A percentile compares a stretch with the other conserved stretches of the same genome.
Conservation (phyloP, 2,113 vertebrate species). For the Cnemophilus loriae region DNA sequence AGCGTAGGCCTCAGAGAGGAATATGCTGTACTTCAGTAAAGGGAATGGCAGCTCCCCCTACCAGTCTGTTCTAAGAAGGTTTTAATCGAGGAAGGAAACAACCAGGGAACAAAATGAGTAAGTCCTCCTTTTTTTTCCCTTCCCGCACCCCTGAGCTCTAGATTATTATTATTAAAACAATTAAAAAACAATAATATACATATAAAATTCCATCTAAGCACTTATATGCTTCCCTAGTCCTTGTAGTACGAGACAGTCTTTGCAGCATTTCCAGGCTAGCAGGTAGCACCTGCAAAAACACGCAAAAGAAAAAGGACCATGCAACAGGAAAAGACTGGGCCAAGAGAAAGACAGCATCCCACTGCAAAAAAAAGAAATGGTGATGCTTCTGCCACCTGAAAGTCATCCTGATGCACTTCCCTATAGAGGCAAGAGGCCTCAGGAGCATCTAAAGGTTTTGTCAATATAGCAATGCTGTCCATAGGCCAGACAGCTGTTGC, state of each 20-base stretch:
- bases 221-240: not conserved
- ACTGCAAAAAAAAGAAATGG: not conserved
- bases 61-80: constrained; percentile 51
- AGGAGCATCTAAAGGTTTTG: constrained; percentile 67
- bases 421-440: constrained; percentile 59
- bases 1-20: constrained; percentile 45
- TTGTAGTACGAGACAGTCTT: constrained; percentile 14
- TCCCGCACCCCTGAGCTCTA: not conserved
- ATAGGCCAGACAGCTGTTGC: constrained; percentile 76
- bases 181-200: not conserved
- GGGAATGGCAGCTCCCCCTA: constrained; percentile 60
- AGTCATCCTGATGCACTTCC: constrained; percentile 53
- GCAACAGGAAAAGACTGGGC: constrained; percentile 8
- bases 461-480: constrained; percentile 73
- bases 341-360: constrained; percentile 22
- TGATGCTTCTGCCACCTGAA: constrained; percentile 55
- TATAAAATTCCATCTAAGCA: constrained; percentile 12
- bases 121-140: not conserved
- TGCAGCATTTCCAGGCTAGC: constrained; percentile 46
- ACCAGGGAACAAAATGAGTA: constrained; percentile 8
- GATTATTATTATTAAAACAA: not conserved
- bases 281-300: constrained; percentile 54
- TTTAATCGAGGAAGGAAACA: constrained; percentile 42
- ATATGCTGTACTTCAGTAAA: constrained; percentile 32
- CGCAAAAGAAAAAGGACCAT: constrained; percentile 10